Conservation (phyloP, 2,888 invertebrate genomes). For the Agrilus cyanescens region DNA sequence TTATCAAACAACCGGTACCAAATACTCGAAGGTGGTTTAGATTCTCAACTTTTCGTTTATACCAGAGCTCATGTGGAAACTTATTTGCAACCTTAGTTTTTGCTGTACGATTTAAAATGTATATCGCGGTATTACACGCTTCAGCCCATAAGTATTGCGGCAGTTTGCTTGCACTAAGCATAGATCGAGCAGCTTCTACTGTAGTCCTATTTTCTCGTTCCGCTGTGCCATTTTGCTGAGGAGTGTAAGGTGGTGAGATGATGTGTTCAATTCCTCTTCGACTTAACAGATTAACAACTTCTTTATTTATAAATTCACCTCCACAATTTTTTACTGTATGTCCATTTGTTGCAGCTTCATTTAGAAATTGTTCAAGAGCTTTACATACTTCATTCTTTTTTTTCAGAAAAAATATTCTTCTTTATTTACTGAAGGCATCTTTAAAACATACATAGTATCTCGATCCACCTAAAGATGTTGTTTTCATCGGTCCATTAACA, state of each 20-base stretch:
- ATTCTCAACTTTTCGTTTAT: constrained; percentile 5
- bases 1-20: constrained; percentile 10
- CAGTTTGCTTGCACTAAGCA: constrained; percentile 1
- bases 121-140: constrained; percentile 12
- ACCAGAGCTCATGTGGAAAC: no score
- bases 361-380: constrained; percentile 11
- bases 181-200: constrained; percentile 7
- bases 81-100: constrained; percentile 5
- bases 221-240: constrained; percentile 12
- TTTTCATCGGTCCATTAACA: constrained; percentile 15
- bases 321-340: constrained; percentile 7
- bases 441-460: constrained; percentile 16
- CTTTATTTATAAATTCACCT: constrained; percentile 5
- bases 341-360: constrained; percentile 10
- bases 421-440: constrained; percentile 13
- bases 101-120: constrained; percentile 12
- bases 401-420: constrained; percentile 10
- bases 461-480: constrained; percentile 8
- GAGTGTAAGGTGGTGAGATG: constrained; percentile 10
- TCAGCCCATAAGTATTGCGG: constrained; percentile 13
- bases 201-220: constrained; percentile 10
- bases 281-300: constrained; percentile 4
- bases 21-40: constrained; percentile 13
- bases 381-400: constrained; percentile 13
- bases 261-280: constrained; percentile 8